Evolutionary conservation across 2,113 vertebrate genomes (phyloP).

Genomic region (Scomber scombrus): DNA sequence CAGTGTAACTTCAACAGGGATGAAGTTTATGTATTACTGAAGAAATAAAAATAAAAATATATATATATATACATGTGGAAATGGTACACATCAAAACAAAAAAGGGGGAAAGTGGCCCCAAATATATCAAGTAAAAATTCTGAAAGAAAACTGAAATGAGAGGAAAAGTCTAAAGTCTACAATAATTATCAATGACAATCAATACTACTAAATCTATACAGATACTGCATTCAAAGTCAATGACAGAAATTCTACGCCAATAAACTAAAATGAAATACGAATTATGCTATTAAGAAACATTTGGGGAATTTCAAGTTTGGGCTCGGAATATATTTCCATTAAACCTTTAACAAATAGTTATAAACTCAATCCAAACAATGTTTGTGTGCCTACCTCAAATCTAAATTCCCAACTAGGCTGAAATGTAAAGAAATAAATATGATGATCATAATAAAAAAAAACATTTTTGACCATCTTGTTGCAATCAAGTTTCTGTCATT

Average conservation of each 20-base stretch:
- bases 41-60: slow-evolving; percentile 1
- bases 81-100: slow-evolving; percentile 7
- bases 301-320: slow-evolving; percentile 17
- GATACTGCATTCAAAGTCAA: slow-evolving; percentile 5
- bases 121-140: slow-evolving; percentile 12
- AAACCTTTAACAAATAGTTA: not conserved
- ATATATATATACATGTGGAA: slow-evolving; percentile 13
- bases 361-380: slow-evolving; percentile 1
- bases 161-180: not conserved
- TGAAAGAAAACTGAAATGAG: slow-evolving; percentile 4
- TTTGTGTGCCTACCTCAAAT: slow-evolving; percentile 11
- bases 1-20: not conserved
- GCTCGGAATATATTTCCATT: not conserved
- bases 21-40: not conserved
- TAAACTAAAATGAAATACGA: slow-evolving; percentile 24
- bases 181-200: not conserved
- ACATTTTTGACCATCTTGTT: slow-evolving; percentile 8
- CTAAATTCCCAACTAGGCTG: not conserved
- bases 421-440: slow-evolving; percentile 42
- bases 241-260: not conserved
- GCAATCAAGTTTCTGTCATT: slow-evolving; percentile 31
- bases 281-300: not conserved
- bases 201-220: slow-evolving; percentile 23
- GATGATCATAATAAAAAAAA: slow-evolving; percentile 9
- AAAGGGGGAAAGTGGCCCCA: slow-evolving; percentile 10